phyloP scores from a whole-genome alignment of 2,113 vertebrate species.

The Carettochelys insculpta region DNA sequence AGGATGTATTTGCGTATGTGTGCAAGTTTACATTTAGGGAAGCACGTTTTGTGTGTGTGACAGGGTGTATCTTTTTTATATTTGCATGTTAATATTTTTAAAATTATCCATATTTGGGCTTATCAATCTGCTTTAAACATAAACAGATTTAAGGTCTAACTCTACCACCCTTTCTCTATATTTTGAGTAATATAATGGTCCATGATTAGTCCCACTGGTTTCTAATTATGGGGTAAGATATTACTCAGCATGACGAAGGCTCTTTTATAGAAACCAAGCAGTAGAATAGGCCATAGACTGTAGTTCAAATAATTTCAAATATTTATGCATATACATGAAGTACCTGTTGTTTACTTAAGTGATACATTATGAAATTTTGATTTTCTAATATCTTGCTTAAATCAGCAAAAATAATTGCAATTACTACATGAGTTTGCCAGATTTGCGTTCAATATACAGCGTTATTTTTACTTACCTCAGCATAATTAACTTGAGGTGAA shows the following conservation, averaged over 20 bases:
- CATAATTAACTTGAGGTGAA: background rate
- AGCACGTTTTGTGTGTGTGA: background rate
- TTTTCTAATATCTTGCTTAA: background rate
- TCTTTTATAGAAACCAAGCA: background rate
- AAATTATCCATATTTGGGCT: background rate
- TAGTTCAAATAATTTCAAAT: background rate
- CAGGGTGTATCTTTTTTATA: background rate
- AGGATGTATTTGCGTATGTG: background rate
- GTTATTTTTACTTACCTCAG: background rate
- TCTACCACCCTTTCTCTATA: background rate
- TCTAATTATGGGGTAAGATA: background rate
- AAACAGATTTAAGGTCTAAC: background rate
- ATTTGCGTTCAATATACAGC: background rate
- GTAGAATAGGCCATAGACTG: background rate
- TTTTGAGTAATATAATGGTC: background rate
- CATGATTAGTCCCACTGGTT: background rate
- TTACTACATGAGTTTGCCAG: background rate
- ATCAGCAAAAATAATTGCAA: fast-evolving
- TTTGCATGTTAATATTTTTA: background rate
- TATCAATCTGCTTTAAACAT: background rate
- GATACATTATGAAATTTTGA: fast-evolving
- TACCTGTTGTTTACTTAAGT: background rate
- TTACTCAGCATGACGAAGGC: background rate
- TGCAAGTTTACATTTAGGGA: background rate
- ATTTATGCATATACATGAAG: fast-evolving